Evolutionary conservation across 1,140 invertebrate species (phyloP).

Genomic region (Notospermus geniculatus): DNA sequence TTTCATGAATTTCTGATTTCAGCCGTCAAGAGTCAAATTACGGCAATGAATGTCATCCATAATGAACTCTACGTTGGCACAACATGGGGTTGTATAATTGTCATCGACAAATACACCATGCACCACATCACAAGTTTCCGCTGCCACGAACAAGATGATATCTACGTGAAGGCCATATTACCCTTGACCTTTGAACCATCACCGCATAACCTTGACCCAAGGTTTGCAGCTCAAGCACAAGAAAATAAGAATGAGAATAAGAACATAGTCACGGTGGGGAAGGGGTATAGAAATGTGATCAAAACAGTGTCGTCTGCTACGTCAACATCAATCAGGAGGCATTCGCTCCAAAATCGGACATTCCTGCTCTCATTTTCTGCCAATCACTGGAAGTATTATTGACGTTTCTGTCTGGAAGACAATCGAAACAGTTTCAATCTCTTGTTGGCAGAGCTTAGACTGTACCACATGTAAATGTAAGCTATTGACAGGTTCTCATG

Average conservation of each 20-base stretch:
- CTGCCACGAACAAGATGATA: constrained; percentile 5
- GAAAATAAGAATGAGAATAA: not conserved
- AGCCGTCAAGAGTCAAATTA: not conserved
- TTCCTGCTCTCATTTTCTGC: constrained; percentile 2
- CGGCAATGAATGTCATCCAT: not conserved
- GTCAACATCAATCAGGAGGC: not conserved
- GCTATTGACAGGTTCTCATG: too few species aligned
- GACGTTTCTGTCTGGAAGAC: too few species aligned
- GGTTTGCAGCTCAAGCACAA: not conserved
- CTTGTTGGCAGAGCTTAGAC: too few species aligned
- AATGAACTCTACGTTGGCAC: constrained; percentile 6
- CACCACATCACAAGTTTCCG: constrained; percentile 3
- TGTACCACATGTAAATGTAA: too few species aligned
- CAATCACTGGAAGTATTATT: constrained; percentile 2
- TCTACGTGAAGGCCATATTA: constrained; percentile 5
- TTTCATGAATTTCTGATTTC: not conserved
- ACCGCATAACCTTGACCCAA: not conserved
- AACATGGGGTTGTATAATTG: constrained; percentile 5
- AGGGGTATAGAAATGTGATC: constrained; percentile 1
- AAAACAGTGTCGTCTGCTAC: not conserved
- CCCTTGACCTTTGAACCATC: not conserved
- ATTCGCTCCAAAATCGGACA: not conserved
- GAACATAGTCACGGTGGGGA: not conserved
- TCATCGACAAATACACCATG: constrained; percentile 4
- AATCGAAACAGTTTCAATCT: too few species aligned